Base-by-base conservation (phyloP, 1,140 invertebrate species). In the Drosophila nigromelanica region DNA sequence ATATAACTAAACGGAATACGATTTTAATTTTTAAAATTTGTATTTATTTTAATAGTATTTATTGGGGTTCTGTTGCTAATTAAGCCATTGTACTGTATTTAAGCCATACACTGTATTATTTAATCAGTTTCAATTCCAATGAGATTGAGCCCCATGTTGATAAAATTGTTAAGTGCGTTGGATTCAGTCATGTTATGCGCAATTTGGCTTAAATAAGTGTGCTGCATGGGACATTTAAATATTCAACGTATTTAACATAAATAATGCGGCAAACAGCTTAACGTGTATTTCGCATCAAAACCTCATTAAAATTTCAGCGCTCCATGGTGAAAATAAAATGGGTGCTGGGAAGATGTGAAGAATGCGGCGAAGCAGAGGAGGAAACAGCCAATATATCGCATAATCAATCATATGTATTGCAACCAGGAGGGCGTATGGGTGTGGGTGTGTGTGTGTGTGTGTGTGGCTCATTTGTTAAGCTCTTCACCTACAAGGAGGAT, bases 221-320 rank as follows among this genome's bases (percentile, higher is more conserved):
- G 35, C 48, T 52, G 48, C 64, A 39, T 61, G 48, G 24, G 45
- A 21, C 52, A 52, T 61, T 67, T 58, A 47, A 73, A 56, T 80
- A 74, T 73, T 70, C 52, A 78, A 63, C 58, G 69, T 69, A 77
- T 77, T 85, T 85, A 80, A 73, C 73, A 71, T 73, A 71, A 81
- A 87, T 71, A 75, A 75, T 74, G 73, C 69, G 73, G 50, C 76
- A 83, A 56, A 60, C 60, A 56, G 77, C 63, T 80, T 68, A 68
- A 76, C 55, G 56, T 48, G 77, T 43, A 61, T 77, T 86, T 71
- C 76, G 30, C 66, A 78, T 80, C 78, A 70, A 76, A 80, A 80
- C 47, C 75, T 75, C 72, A 80, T 80, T 80, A 80, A 78, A 78
- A 78, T 80, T 80, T 75, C 71, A 80, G 47, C 42, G 58, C 39